Evolutionary conservation across 2,888 invertebrate species (phyloP).

Genomic region (Pherbina coryleti): DNA sequence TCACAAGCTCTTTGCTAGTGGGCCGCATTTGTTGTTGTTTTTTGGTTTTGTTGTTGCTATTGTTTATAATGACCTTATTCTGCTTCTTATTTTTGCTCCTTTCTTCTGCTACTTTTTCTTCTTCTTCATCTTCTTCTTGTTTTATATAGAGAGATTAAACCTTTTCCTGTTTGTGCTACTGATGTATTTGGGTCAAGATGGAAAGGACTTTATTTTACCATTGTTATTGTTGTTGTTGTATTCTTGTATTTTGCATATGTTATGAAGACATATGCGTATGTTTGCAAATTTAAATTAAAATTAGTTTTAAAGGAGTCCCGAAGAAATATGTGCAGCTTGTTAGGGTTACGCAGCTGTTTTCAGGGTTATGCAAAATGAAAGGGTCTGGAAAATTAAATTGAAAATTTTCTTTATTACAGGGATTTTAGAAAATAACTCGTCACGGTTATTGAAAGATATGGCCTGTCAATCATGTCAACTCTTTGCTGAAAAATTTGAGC

Average conservation of each 20-base stretch:
- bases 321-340: background rate
- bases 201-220: background rate
- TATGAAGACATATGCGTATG: background rate
- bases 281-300: background rate
- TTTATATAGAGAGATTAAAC: constrained; percentile 3
- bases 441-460: no score
- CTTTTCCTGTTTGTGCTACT: background rate
- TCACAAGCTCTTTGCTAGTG: background rate
- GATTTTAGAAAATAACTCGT: no score
- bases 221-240: background rate
- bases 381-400: no score
- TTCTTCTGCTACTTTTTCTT: no score
- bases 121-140: background rate
- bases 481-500: no score
- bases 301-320: no score
- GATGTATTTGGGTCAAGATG: constrained; percentile 32
- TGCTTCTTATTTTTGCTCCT: background rate
- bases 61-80: background rate
- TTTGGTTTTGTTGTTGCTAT: constrained; percentile 4
- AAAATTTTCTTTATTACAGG: no score
- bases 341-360: background rate
- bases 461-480: no score
- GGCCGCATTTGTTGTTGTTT: background rate
- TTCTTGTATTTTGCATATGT: background rate
- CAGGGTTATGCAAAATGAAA: background rate